Evolutionary conservation across 2,797 vertebrate species (phyloP), one percentile per base, ranked within the genome.

Genomic region (Nannoperca obscura): DNA sequence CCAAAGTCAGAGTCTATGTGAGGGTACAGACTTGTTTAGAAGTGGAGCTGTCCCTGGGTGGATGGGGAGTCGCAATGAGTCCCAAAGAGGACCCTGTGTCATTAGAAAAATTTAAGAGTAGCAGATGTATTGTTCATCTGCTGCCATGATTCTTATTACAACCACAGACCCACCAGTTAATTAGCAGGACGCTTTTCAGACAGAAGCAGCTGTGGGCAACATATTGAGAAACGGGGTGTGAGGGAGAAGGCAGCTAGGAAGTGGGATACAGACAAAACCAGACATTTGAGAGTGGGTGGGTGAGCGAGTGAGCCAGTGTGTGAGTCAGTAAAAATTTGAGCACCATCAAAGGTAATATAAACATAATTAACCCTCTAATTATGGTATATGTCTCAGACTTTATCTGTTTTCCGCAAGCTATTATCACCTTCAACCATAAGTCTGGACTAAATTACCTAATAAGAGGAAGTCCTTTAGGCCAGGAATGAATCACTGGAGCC

Each of bases 181-280:
- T 94, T 93, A 94, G 90, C 89, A 82, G 90, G 92, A 92, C 91
- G 88, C 73, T 90, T 94, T 92, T 93, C 92, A 92, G 91, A 90
- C 88, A 83, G 83, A 90, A 90, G 90, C 94, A 93, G 93, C 90
- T 94, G 92, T 88, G 90, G 89, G 84, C 89, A 85, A 91, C 93
- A 94, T 93, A 94, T 94, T 93, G 91, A 91, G 90, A 83, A 83
- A 85, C 49, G 22, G 86, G 82, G 84, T 87, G 90, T 81, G 88
- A 91, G 88, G 59, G 80, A 81, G 70, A 73, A 76, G 68, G 78
- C 83, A 58, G 83, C 81, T 36, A 65, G 63, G 70, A 86, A 84
- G 85, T 38, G 27, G 67, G 75, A 73, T 61, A 62, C 81, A 73
- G 75, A 73, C 71, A 80, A 82, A 86, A 82, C 59, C 60, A 73